Base-by-base conservation (phyloP, 1,140 invertebrate species). In the Atta texana region DNA sequence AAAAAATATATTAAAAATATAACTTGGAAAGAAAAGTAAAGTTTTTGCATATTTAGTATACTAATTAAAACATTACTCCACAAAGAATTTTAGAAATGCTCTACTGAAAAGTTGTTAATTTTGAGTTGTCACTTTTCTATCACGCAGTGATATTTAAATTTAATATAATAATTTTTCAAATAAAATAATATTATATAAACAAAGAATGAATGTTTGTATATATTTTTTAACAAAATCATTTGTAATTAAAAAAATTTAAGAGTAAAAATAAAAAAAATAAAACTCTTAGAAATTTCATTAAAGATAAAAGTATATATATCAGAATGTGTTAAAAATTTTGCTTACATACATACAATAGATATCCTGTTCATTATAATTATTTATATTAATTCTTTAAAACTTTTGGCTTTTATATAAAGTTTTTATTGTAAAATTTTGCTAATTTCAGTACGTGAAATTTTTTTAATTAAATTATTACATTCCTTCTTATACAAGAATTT, bases 341-440 rank as follows among this genome's bases (percentile, higher is more conserved):
- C 4, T 53, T 68, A 51, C 10, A 6, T 34, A 34, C 31, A 34
- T 16, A 44, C 64, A 44, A 16, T 72, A 81, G 21, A 81, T 57
- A 81, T 81, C 34, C 21, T 55, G 77, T 68, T 55, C 1, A 53
- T 18, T 16, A 69, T 21, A 53, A 39, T 39, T 31, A 53, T 68
- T 69, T 55, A 55, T 80, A 69, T n/a, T 24, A 34, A 2, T 69
- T 16, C 2, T 61, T 21, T 34, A 18, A 44, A n/a, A 44, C n/a
- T 16, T 78, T 31, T 31, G 49, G 49, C 63, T 16, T 69, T 69
- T 6, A 28, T 39, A 14, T 69, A 80, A 69, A 69, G 51, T 39
- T 39, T 69, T 24, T 24, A 24, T 24, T 24, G n/a, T 69, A 80
- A 69, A 69, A 31, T 39, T 39, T 69, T 24, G 16, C 7, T 34